These are phyloP conservation scores for Callopanchax toddi DNA, from an alignment of 2,113 vertebrate species.

Conservation along the genomic window DNA sequence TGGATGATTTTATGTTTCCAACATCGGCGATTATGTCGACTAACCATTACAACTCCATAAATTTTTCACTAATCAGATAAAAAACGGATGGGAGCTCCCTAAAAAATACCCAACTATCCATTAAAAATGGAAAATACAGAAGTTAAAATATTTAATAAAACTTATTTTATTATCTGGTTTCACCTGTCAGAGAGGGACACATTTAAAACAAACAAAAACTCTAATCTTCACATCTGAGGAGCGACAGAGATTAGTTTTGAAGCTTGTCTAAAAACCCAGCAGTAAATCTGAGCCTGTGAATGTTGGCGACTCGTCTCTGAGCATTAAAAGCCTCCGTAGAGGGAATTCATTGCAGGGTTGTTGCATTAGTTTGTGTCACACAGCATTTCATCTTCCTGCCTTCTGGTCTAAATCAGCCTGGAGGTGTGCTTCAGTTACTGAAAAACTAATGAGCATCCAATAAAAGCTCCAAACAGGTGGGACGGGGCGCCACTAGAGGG, in stretches of 20 bases:
- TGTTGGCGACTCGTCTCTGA: neutral
- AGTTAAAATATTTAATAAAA: no score
- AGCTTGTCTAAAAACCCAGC: neutral
- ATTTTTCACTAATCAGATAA: no score
- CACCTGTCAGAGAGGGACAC: no score
- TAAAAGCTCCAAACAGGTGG: neutral
- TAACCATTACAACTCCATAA: no score
- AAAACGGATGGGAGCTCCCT: no score
- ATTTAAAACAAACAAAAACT: no score
- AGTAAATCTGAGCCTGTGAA: neutral
- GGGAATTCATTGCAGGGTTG: neutral
- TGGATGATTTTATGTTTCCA: no score
- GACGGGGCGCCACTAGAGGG: neutral
- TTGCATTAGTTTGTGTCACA: neutral
- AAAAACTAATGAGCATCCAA: slow-evolving; percentile 1
- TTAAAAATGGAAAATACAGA: no score
- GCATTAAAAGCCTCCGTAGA: neutral
- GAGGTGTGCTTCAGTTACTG: slow-evolving; percentile 1
- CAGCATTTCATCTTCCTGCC: slow-evolving; percentile 1
- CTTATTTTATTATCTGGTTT: no score
- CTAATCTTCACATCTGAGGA: no score
- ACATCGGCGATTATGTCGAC: no score
- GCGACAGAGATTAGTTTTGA: neutral
- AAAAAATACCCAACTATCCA: no score
- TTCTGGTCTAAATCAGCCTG: neutral